Conservation (phyloP, 2,113 vertebrate species). For the Mus spicilegus region DNA sequence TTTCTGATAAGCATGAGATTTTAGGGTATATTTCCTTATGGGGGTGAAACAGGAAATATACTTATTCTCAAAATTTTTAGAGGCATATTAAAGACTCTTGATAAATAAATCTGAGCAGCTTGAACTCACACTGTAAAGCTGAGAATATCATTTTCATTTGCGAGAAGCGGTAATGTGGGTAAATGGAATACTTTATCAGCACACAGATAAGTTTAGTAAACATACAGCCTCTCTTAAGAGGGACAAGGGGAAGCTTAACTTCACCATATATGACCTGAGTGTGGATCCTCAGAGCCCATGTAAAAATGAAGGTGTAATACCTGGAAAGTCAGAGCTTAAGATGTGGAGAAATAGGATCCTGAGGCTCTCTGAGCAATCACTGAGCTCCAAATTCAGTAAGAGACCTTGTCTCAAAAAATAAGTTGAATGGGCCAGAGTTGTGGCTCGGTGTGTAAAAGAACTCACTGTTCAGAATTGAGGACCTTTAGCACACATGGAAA, state of each 20-base stretch:
- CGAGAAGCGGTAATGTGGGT: neutral
- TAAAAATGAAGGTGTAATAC: neutral
- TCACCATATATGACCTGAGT: fast-evolving
- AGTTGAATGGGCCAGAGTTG: too few relatives aligned
- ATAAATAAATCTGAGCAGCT: neutral
- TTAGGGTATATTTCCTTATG: neutral
- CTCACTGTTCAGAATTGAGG: neutral
- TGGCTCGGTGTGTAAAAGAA: neutral
- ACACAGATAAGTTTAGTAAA: neutral
- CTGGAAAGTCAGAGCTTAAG: neutral
- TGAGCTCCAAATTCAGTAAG: neutral
- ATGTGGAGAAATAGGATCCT: too few relatives aligned
- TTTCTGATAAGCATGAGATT: neutral
- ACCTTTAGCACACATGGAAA: neutral
- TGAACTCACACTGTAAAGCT: neutral
- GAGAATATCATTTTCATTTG: slow-evolving; percentile 15
- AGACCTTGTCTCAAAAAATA: neutral
- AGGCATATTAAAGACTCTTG: neutral
- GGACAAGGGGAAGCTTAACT: neutral
- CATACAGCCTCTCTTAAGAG: neutral
- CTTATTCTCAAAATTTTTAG: neutral
- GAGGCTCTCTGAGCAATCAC: neutral
- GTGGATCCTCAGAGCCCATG: neutral
- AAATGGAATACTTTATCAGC: neutral
- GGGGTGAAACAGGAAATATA: neutral